Base-by-base conservation (phyloP, 2,888 invertebrate species). In the Kuschelorhynchus macadamiae region DNA sequence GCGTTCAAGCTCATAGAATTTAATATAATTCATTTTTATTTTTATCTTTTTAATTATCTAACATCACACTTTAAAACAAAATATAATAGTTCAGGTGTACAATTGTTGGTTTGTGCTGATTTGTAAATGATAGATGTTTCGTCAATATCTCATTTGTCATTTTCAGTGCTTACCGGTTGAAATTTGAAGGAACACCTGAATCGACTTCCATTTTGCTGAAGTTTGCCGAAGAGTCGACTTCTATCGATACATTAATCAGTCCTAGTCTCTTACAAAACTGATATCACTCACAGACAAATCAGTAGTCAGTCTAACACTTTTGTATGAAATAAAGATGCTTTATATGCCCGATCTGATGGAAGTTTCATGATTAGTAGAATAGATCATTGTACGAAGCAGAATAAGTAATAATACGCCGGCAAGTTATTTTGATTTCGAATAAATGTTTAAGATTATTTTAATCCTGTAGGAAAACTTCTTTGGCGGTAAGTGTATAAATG, bases 351-450 rank as follows among this genome's bases (percentile, higher is more conserved):
- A 75, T 72, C 74, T 75, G 75, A 77, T 76, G 77, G 75, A 73
- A 74, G 72, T 76, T 77, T 75, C 78, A 73, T 77, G 77, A 78
- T 79, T 78, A 77, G 75, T 76, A 74, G 74, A 76, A 76, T 77
- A 50, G 44, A 44, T 49, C 49, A 56, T 68, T 63, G 61, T 63
- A 16, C 33, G 25, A 12, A 33, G 14, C 59, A 65, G 44, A 59
- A 56, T 56, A 33, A 30, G 57, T 25, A 56, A 41, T 64, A 64
- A 65, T 57, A 52, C 33, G 65, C 49, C 63, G 63, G 56, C 56
- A 56, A 64, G 56, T 16, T 25, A 64, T 64, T 64, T 64, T 64
- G 44, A 64, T 47, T 56, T 64, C 20, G 14, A 49, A 64, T 56
- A 64, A 64, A 56, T 49, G 56, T 20, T 12, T 39, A 14, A 47